Evolutionary conservation across 1,140 invertebrate species (phyloP), one percentile per base, ranked within the genome.

Genomic region (Metaphire vulgaris): DNA sequence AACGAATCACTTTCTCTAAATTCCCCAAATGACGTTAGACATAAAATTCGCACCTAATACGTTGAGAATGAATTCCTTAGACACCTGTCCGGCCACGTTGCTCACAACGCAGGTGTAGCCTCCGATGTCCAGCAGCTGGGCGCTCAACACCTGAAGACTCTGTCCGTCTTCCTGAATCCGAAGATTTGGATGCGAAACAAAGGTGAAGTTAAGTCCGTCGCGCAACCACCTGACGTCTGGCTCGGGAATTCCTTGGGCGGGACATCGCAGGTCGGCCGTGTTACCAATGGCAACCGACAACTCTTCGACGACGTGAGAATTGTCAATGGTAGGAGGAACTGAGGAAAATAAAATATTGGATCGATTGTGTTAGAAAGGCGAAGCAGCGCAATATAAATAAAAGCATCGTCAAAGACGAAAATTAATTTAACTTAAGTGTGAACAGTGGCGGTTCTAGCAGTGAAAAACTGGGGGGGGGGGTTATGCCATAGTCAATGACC

Each of bases 1-100:
- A n/a, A n/a, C n/a, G n/a, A n/a, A n/a, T n/a, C n/a, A n/a, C n/a
- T n/a, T n/a, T n/a, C n/a, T n/a, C n/a, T n/a, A n/a, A n/a, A n/a
- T n/a, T n/a, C n/a, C n/a, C n/a, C n/a, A n/a, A n/a, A n/a, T n/a
- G n/a, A n/a, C n/a, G n/a, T n/a, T n/a, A n/a, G n/a, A n/a, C n/a
- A n/a, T n/a, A n/a, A n/a, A n/a, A n/a, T n/a, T n/a, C n/a, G n/a
- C 41, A 56, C 41, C 41, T 56, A 56, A 79, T n/a, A 88, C 83
- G 79, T 82, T 82, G 0, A 88, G 80, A 34, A 80, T 78, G 72
- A 86, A 84, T 26, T 85, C 80, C 2, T 86, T 83, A 33, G 81
- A 81, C n/a, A 80, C 80, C 30, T 83, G 83, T 69, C 88, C 88
- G 67, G 87, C 87, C 64, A 81, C 79, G 79, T 88, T 88, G 28